Evolutionary conservation across 2,797 vertebrate genomes (phyloP).

Genomic region (Pteropus rufus): DNA sequence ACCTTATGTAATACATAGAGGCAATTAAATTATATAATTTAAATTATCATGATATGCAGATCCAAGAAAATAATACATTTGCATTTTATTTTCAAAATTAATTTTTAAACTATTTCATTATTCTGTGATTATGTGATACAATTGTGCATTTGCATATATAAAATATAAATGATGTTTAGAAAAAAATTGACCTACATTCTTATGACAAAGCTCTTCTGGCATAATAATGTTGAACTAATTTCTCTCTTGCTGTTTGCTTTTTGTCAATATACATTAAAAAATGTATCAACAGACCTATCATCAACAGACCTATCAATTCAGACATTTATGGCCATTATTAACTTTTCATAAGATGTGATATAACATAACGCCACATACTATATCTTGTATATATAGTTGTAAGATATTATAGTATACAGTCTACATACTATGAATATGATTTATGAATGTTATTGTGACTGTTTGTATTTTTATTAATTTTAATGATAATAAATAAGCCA

Average conservation of each 20-base stretch:
- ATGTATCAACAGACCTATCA: neutral
- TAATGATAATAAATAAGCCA: neutral
- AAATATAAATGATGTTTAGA: neutral
- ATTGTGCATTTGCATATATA: neutral
- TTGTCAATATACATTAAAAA: neutral
- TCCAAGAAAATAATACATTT: neutral
- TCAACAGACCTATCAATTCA: neutral
- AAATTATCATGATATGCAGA: neutral
- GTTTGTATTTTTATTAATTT: neutral
- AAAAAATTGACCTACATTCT: neutral
- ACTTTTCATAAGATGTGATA: neutral
- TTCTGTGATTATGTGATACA: neutral
- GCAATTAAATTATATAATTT: neutral
- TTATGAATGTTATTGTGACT: neutral
- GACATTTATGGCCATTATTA: neutral
- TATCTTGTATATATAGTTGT: neutral
- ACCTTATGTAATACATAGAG: neutral
- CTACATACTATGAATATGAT: neutral
- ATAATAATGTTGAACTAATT: neutral
- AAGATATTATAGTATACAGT: neutral
- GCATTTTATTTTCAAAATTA: neutral
- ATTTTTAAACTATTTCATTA: neutral
- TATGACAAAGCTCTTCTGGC: neutral
- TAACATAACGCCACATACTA: neutral
- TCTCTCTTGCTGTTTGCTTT: neutral